Evolutionary conservation across 2,888 invertebrate species (phyloP).

Genomic region (Syrphus vitripennis): DNA sequence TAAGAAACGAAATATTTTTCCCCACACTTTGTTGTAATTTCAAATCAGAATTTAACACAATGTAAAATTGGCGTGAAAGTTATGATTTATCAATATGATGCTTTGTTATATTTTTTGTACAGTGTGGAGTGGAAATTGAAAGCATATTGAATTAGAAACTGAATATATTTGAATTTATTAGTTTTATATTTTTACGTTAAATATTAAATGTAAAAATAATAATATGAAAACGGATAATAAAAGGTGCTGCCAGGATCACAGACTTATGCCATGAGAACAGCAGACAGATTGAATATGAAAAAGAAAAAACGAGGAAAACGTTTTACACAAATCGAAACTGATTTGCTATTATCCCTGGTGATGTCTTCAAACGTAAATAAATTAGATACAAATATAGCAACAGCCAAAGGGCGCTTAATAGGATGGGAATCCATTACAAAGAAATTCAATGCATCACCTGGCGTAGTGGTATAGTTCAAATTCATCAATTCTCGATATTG

Average conservation of each 20-base stretch:
- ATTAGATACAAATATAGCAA: neutral
- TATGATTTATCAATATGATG: no score
- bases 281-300: neutral
- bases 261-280: neutral
- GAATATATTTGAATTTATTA: no score
- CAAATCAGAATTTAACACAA: no score
- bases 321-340: neutral
- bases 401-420: neutral
- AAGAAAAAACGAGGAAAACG: neutral
- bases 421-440: neutral
- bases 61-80: no score
- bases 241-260: neutral
- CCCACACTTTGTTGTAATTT: no score
- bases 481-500: neutral
- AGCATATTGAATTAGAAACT: no score
- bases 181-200: neutral
- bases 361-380: neutral
- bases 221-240: neutral
- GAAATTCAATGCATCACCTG: neutral
- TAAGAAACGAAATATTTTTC: no score
- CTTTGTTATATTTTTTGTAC: no score
- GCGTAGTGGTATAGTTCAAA: neutral
- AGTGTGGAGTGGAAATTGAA: no score
- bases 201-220: neutral
- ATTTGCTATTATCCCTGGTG: neutral